phyloP scores from a whole-genome alignment of 2,888 invertebrate genomes.

The Brachylomia viminalis region DNA sequence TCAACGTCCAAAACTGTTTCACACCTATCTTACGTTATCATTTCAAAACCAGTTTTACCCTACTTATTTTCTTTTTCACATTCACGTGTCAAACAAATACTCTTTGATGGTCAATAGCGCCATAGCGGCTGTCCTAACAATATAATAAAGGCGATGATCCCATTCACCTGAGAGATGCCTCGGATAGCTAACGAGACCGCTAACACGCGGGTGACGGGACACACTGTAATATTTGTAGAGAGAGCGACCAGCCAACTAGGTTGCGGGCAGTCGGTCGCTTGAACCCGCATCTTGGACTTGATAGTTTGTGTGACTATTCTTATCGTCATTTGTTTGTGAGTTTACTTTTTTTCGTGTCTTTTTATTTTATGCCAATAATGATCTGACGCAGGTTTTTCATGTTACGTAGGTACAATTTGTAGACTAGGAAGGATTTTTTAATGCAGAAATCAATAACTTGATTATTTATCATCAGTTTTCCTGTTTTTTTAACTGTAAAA shows the following conservation, averaged over 20 bases:
- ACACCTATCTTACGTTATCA: neutral
- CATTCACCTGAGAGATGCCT: constrained; percentile 60
- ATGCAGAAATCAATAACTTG: too few species aligned
- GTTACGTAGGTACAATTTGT: too few species aligned
- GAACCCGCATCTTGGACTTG: constrained; percentile 74
- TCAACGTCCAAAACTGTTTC: neutral
- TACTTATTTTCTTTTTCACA: neutral
- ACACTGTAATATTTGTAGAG: constrained; percentile 68
- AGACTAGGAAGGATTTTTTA: too few species aligned
- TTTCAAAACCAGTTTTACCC: neutral
- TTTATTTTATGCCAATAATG: too few species aligned
- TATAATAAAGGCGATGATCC: constrained; percentile 57
- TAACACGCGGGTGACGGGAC: constrained; percentile 60
- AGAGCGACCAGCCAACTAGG: constrained; percentile 80
- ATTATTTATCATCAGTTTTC: too few species aligned
- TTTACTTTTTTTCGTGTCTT: neutral
- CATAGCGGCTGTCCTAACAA: constrained; percentile 30
- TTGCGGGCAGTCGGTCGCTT: constrained; percentile 79
- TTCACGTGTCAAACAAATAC: constrained; percentile 22
- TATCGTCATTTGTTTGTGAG: constrained; percentile 15
- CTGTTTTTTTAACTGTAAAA: too few species aligned
- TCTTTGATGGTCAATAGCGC: constrained; percentile 23
- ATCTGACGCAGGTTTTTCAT: too few species aligned
- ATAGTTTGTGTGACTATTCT: constrained; percentile 68
- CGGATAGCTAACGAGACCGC: constrained; percentile 62